Percentiles rank a stretch among this genome's conserved stretches.
phyloP scores from a whole-genome alignment of 2,888 invertebrate species.

The Thereva unica region DNA sequence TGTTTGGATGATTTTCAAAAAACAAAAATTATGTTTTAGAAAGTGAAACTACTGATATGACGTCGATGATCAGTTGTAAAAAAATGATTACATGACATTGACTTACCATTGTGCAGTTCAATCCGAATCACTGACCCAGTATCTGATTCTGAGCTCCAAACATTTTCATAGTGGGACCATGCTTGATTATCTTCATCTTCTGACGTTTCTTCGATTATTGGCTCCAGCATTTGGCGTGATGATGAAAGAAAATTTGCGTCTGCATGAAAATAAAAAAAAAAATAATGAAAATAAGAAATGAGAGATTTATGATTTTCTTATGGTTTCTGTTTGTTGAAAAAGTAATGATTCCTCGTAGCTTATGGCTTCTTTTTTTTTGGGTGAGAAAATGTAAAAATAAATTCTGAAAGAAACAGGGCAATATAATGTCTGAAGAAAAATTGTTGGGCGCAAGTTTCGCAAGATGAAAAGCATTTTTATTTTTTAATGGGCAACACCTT shows the following conservation, averaged over 20 bases:
- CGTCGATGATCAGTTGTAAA: conserved; percentile 4
- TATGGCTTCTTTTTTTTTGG: too few species aligned
- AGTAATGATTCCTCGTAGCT: too few species aligned
- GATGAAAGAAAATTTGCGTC: conserved; percentile 55
- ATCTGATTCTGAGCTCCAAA: conserved; percentile 70
- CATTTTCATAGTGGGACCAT: conserved; percentile 53
- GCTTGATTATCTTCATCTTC: conserved; percentile 66
- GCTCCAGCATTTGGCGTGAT: conserved; percentile 67
- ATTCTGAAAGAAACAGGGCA: too few species aligned
- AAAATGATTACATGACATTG: background rate
- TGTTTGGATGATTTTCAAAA: conserved; percentile 36
- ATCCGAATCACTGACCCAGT: conserved; percentile 80
- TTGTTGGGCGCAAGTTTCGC: too few species aligned
- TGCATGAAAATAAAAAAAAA: conserved; percentile 39
- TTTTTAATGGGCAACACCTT: too few species aligned
- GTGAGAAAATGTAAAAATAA: too few species aligned
- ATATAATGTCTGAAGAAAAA: too few species aligned
- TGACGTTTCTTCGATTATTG: conserved; percentile 86
- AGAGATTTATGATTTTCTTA: too few species aligned
- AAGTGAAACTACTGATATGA: background rate
- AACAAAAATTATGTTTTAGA: conserved; percentile 3
- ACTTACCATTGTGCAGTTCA: conserved; percentile 59
- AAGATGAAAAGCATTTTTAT: too few species aligned
- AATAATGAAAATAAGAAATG: too few species aligned
- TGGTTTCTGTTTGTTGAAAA: too few species aligned